A percentile compares a stretch with the other conserved stretches of the same genome.
These are phyloP conservation scores for Orgyia antiqua DNA, from an alignment of 2,888 invertebrate species.

Conservation along the genomic window DNA sequence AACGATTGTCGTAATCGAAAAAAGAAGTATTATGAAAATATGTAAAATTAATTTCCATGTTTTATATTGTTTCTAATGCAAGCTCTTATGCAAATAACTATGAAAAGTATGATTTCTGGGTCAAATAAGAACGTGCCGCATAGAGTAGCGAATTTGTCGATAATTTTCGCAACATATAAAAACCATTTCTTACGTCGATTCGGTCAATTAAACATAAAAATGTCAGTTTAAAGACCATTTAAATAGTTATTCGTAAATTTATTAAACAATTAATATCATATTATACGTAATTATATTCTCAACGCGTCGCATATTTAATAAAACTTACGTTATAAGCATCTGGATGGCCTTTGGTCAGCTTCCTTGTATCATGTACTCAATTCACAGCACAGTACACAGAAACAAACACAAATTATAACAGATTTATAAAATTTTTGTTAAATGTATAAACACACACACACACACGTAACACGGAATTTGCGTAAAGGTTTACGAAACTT, in stretches of 20 bases:
- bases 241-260: neutral
- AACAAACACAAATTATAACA: slow-evolving; percentile 37
- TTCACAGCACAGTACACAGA: slow-evolving; percentile 52
- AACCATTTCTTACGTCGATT: slow-evolving; percentile 7
- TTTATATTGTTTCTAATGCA: slow-evolving; percentile 5
- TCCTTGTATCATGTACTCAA: slow-evolving; percentile 61
- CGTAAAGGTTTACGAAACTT: slow-evolving; percentile 45
- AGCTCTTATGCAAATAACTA: slow-evolving; percentile 15
- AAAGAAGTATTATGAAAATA: slow-evolving; percentile 5
- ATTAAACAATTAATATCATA: neutral
- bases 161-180: slow-evolving; percentile 21
- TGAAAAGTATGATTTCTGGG: slow-evolving; percentile 19
- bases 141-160: slow-evolving; percentile 4
- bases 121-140: slow-evolving; percentile 19
- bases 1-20: neutral
- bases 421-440: slow-evolving; percentile 21
- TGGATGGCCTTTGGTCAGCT: slow-evolving; percentile 45
- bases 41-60: slow-evolving; percentile 4
- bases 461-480: slow-evolving; percentile 37
- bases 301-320: slow-evolving; percentile 28
- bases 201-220: neutral
- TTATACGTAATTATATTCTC: slow-evolving; percentile 10
- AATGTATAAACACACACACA: slow-evolving; percentile 37
- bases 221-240: neutral
- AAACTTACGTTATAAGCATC: slow-evolving; percentile 74